Percentiles rank a stretch among this genome's conserved stretches.
These are phyloP conservation scores for Mohoua ochrocephala DNA, from an alignment of 2,113 vertebrate genomes.

Conservation along the genomic window DNA sequence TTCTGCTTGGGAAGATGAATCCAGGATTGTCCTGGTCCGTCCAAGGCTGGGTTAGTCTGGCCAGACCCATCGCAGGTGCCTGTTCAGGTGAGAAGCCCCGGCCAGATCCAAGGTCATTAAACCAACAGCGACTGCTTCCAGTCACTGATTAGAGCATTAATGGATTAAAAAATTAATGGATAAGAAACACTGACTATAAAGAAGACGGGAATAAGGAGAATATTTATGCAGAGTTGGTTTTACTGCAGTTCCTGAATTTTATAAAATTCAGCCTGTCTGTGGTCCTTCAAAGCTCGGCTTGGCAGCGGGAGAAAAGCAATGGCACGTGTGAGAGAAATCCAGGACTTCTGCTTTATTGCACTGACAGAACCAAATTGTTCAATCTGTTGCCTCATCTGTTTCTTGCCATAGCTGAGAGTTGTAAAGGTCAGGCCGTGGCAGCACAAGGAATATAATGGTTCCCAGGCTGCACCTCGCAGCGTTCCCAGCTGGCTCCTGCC, in stretches of 20 bases:
- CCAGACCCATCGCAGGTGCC: not conserved
- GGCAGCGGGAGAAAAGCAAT: slow-evolving; percentile 36
- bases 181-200: not conserved
- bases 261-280: not conserved
- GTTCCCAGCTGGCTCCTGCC: slow-evolving; percentile 42
- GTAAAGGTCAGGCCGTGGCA: slow-evolving; percentile 56
- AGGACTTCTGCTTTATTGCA: slow-evolving; percentile 70
- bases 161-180: not conserved
- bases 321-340: slow-evolving; percentile 53
- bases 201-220: not conserved
- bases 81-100: not conserved
- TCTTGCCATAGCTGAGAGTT: slow-evolving; percentile 55
- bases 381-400: slow-evolving; percentile 67
- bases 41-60: not conserved
- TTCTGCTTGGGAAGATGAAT: not conserved
- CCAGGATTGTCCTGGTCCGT: not conserved
- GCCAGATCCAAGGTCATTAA: not conserved
- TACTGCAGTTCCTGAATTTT: not conserved
- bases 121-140: not conserved
- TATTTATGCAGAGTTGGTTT: not conserved
- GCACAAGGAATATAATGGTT: slow-evolving; percentile 32
- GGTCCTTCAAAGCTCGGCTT: slow-evolving; percentile 34
- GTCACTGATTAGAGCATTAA: not conserved
- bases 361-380: slow-evolving; percentile 65
- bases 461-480: slow-evolving; percentile 26